Conservation (phyloP, 2,113 vertebrate species). For the Melanerpes formicivorus region DNA sequence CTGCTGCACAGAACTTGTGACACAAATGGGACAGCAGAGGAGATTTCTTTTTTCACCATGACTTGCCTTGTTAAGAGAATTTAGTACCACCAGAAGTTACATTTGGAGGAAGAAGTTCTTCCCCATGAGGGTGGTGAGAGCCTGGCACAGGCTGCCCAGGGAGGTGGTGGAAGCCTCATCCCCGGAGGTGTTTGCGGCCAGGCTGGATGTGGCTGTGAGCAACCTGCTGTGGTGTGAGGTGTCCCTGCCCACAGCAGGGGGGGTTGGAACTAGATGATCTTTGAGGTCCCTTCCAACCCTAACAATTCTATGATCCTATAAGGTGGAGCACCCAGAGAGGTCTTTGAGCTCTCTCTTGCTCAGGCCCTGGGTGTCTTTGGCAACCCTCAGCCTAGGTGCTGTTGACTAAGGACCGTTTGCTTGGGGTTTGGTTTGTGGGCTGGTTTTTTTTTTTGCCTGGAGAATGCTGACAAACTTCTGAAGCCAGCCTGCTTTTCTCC, state of each 20-base stretch:
- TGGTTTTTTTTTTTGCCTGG: constrained; percentile 23
- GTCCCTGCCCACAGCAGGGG: no score
- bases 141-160: no score
- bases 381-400: neutral
- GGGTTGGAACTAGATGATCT: no score
- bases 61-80: neutral
- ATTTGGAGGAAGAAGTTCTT: neutral
- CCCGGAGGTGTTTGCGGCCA: no score
- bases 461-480: constrained; percentile 36
- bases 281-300: no score
- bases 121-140: no score
- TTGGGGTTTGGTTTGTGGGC: no score
- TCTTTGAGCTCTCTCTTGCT: fast-evolving
- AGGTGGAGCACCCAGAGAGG: neutral
- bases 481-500: constrained; percentile 19
- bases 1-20: neutral
- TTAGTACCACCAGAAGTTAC: neutral
- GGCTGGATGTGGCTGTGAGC: no score
- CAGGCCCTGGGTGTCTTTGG: neutral
- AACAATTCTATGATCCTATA: no score
- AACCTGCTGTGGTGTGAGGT: no score
- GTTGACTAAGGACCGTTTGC: neutral
- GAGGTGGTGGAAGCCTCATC: no score
- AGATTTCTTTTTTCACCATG: neutral
- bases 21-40: neutral